These are phyloP conservation scores for Plectrocnemia conspersa DNA, from an alignment of 1,140 invertebrate genomes.

Conservation along the genomic window DNA sequence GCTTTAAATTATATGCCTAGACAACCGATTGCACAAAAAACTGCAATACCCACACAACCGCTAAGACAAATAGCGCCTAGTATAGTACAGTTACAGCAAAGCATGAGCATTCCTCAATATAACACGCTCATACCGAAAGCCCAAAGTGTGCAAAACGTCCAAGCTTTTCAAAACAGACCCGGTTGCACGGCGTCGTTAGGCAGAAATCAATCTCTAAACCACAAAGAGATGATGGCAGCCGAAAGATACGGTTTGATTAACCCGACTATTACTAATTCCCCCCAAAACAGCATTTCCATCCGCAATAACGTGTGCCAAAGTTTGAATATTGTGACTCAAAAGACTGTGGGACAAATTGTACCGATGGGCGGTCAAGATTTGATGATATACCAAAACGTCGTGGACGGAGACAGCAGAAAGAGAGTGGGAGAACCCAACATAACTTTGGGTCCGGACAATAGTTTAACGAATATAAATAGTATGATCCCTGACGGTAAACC, in stretches of 20 bases:
- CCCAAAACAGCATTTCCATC: slow-evolving; percentile 35
- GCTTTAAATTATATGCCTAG: slow-evolving; percentile 29
- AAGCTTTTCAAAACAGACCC: slow-evolving; percentile 29
- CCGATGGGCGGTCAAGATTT: slow-evolving; percentile 46
- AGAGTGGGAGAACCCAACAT: slow-evolving; percentile 12
- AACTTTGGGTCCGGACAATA: not conserved
- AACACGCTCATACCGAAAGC: slow-evolving; percentile 46
- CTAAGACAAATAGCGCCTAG: slow-evolving; percentile 24
- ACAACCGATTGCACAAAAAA: slow-evolving; percentile 23
- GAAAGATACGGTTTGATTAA: slow-evolving; percentile 26
- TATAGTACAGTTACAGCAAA: slow-evolving; percentile 40
- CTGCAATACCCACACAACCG: slow-evolving; percentile 16
- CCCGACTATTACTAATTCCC: slow-evolving; percentile 12
- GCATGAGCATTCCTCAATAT: slow-evolving; percentile 46
- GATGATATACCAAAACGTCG: slow-evolving; percentile 44
- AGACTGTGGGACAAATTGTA: slow-evolving; percentile 50
- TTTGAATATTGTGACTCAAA: slow-evolving; percentile 50
- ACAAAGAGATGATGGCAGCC: slow-evolving; percentile 28
- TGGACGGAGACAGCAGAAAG: slow-evolving; percentile 39
- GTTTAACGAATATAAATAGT: slow-evolving; percentile 13
- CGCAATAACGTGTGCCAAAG: slow-evolving; percentile 50
- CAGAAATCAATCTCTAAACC: slow-evolving; percentile 32
- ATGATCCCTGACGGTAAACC: slow-evolving; percentile 15
- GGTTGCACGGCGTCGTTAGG: slow-evolving; percentile 32
- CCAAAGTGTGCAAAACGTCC: slow-evolving; percentile 30